These are phyloP conservation scores for Plutella xylostella DNA, from an alignment of 2,888 invertebrate genomes.

Conservation along the genomic window DNA sequence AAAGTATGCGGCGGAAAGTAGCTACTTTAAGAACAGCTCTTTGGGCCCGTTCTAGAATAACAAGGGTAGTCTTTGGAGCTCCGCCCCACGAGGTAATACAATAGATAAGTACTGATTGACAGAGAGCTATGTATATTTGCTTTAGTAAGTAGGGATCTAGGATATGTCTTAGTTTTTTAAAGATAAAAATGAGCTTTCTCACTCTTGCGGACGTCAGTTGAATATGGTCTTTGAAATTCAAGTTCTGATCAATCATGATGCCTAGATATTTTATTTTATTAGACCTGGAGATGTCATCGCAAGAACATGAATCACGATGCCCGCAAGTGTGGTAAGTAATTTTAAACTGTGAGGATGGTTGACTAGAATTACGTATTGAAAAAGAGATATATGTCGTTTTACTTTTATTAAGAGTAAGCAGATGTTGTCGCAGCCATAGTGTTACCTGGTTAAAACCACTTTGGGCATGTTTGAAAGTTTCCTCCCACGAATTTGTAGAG, in stretches of 20 bases:
- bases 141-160: background rate
- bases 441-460: background rate
- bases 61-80: background rate
- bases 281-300: background rate
- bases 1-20: background rate
- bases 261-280: background rate
- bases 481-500: background rate
- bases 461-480: background rate
- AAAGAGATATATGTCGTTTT: no score
- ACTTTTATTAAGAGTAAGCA: no score
- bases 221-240: background rate
- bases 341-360: background rate
- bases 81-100: slow-evolving; percentile 11
- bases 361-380: background rate
- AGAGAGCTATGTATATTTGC: slow-evolving; percentile 6
- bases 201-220: background rate
- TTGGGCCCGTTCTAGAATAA: slow-evolving; percentile 11
- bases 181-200: background rate
- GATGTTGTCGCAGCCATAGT: no score
- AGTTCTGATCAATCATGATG: background rate
- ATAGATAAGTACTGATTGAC: slow-evolving; percentile 10
- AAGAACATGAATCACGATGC: background rate
- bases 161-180: background rate
- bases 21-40: slow-evolving; percentile 8
- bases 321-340: background rate